phyloP scores from a whole-genome alignment of 2,888 invertebrate species.

The Pyralis farinalis region DNA sequence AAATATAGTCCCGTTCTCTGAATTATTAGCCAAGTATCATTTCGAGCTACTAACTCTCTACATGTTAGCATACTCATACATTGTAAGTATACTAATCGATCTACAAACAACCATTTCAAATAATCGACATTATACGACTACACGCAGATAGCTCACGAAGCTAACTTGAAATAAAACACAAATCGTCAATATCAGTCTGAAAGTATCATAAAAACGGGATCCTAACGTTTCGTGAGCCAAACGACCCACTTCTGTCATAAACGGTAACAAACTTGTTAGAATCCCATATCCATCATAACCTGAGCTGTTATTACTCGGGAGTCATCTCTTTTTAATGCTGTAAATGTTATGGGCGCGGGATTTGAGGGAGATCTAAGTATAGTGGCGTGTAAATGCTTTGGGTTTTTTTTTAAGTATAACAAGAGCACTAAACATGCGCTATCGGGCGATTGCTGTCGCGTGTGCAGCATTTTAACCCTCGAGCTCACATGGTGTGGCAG shows the following conservation, averaged over 20 bases:
- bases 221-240: constrained; percentile 1
- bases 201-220: neutral
- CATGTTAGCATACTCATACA: too few relatives aligned
- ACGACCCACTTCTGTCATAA: constrained; percentile 5
- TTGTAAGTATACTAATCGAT: too few relatives aligned
- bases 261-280: constrained; percentile 5
- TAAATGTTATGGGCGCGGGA: neutral
- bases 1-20: too few relatives aligned
- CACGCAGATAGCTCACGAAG: neutral
- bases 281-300: neutral
- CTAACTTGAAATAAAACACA: neutral
- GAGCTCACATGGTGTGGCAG: constrained; percentile 9
- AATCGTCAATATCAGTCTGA: constrained; percentile 9
- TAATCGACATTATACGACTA: neutral
- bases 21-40: too few relatives aligned
- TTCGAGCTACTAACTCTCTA: too few relatives aligned
- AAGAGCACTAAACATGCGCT: constrained; percentile 32
- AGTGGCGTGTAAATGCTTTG: neutral
- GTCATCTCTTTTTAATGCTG: neutral
- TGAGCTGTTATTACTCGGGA: neutral
- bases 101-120: neutral
- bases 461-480: constrained; percentile 23
- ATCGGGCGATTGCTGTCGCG: constrained; percentile 23
- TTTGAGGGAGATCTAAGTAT: neutral
- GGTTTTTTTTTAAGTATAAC: constrained; percentile 1